Evolutionary conservation across 2,113 vertebrate genomes (phyloP).

Genomic region (Sciurus niger): DNA sequence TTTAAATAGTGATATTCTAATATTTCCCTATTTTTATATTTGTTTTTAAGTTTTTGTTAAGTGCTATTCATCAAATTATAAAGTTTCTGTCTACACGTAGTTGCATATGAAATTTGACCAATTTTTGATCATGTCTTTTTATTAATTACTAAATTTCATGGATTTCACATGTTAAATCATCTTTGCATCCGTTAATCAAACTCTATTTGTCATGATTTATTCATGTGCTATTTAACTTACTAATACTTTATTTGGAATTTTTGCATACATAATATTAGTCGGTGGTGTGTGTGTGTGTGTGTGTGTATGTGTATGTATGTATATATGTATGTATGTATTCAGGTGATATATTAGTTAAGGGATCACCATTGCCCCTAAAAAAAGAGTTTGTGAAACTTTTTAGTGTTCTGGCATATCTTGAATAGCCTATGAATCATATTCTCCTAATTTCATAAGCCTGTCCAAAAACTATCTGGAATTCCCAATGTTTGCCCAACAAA

Average conservation of each 20-base stretch:
- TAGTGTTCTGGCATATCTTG: not conserved
- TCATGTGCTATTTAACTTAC: not conserved
- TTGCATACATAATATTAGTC: not conserved
- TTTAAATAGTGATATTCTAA: not conserved
- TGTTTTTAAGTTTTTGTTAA: not conserved
- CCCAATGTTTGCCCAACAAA: not conserved
- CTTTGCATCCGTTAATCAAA: not conserved
- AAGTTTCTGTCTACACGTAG: not conserved
- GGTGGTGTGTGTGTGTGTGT: not conserved
- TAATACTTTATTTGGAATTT: not conserved
- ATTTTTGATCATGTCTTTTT: not conserved
- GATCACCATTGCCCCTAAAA: not conserved
- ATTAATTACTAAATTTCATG: not conserved
- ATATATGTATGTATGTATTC: not conserved
- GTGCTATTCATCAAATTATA: not conserved
- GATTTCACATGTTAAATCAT: not conserved
- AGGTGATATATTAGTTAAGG: not conserved
- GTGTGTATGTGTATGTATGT: not conserved
- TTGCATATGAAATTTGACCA: not conserved
- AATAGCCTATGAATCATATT: not conserved
- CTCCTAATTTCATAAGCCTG: not conserved
- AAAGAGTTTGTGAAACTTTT: not conserved
- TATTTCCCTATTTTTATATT: not conserved
- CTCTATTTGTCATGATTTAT: not conserved
- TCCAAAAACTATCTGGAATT: not conserved